Evolutionary conservation across 1,140 invertebrate genomes (phyloP), one percentile per base, ranked within the genome.

Genomic region (Agrilus planipennis): DNA sequence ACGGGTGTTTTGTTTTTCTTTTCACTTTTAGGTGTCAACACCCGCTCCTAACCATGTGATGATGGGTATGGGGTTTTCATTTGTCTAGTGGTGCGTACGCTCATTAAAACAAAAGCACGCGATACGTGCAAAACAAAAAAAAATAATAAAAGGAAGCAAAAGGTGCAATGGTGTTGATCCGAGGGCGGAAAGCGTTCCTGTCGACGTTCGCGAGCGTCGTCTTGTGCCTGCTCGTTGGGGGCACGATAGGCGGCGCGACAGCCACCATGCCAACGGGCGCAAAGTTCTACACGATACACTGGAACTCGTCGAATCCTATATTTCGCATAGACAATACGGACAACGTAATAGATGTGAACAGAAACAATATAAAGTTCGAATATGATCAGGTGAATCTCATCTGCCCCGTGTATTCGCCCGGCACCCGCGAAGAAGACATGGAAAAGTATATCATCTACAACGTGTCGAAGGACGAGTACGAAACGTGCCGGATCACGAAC

Each of bases 251-350:
- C n/a, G n/a, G n/a, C 15, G 41, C 28, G 20, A n/a, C 41, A 18
- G 47, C 49, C 12, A 44, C 45, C 4, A 44, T 45, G 28, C 57
- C 57, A 2, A 55, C 55, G 36, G 57, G 51, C 39, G 58, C 60
- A 16, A 54, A 53, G 37, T 54, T 57, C 39, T 60, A 60, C 46
- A 60, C 54, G 12, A 63, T 63, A 41, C 57, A 63, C 42, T 63
- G 60, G 60, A 63, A 63, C 45, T 60, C 58, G 9, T 55, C 58
- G 38, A 63, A 61, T 37, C 57, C 57, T 68, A 93, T 90, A 77
- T 94, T 94, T 71, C 79, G 89, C 62, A 93, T 94, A 76, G 89
- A 94, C 74, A 94, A 94, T 65, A 94, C 89, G 19, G 90, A 94
- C 67, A 89, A 94, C 66, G 90, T 94, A 62, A 92, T 93, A 61